Percentiles rank a stretch among this genome's conserved stretches.
Evolutionary conservation across 2,888 invertebrate genomes (phyloP).

Genomic region (Chironomus riparius): DNA sequence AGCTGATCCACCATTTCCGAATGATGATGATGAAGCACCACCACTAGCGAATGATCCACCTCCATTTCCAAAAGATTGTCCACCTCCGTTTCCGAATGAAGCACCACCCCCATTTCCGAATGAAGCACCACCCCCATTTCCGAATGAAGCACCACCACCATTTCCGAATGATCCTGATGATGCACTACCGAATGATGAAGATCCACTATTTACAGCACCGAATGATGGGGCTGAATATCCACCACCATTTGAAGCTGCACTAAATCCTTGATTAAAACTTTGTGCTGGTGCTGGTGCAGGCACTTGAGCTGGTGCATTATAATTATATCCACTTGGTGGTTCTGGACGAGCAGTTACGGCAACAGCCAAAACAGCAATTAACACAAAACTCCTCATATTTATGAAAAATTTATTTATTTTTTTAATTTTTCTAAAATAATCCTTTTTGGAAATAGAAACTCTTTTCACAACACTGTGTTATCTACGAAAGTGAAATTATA

Average conservation of each 20-base stretch:
- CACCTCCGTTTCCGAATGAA: background rate
- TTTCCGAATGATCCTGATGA: too few relatives aligned
- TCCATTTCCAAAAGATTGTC: background rate
- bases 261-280: background rate
- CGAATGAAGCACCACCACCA: too few relatives aligned
- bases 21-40: too few relatives aligned
- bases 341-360: conserved; percentile 7
- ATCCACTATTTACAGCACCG: too few relatives aligned
- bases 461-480: background rate
- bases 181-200: too few relatives aligned
- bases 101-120: background rate
- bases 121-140: background rate
- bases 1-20: background rate
- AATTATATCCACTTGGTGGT: conserved; percentile 1
- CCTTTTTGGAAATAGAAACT: background rate
- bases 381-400: conserved; percentile 5
- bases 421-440: background rate
- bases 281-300: background rate
- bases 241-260: background rate
- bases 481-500: conserved; percentile 18
- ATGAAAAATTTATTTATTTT: background rate
- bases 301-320: background rate
- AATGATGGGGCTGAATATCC: too few relatives aligned
- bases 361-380: conserved; percentile 10
- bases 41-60: background rate